Conservation (phyloP, 2,113 vertebrate species). For the Microtus pennsylvanicus region DNA sequence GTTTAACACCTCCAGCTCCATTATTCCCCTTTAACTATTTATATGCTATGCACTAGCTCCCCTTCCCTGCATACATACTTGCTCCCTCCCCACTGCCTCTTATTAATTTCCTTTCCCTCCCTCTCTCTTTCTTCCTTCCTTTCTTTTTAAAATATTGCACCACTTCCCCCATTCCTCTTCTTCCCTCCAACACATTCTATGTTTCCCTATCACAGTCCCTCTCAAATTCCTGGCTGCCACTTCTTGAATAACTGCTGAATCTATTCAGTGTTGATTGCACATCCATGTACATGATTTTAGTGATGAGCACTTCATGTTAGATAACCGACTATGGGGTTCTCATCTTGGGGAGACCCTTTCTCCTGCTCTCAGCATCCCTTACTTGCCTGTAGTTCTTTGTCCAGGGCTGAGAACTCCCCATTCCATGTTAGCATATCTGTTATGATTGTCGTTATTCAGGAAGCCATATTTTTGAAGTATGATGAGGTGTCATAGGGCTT, state of each 20-base stretch:
- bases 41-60: background rate
- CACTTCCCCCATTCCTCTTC: no score
- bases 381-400: background rate
- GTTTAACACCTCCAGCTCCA: background rate
- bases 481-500: background rate
- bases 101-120: background rate
- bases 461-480: background rate
- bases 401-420: background rate
- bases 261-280: background rate
- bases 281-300: background rate
- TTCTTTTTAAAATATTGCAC: background rate
- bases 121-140: no score
- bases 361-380: background rate
- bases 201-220: background rate
- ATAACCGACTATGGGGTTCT: background rate
- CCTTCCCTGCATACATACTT: background rate
- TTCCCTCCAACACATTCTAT: background rate
- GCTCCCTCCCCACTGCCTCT: background rate
- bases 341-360: background rate
- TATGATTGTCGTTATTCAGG: background rate
- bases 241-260: background rate
- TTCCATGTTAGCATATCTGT: background rate
- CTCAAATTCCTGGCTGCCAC: background rate
- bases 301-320: background rate
- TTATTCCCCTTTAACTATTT: background rate